phyloP scores from a whole-genome alignment of 1,140 invertebrate genomes.

The Coenobita brevimanus region DNA sequence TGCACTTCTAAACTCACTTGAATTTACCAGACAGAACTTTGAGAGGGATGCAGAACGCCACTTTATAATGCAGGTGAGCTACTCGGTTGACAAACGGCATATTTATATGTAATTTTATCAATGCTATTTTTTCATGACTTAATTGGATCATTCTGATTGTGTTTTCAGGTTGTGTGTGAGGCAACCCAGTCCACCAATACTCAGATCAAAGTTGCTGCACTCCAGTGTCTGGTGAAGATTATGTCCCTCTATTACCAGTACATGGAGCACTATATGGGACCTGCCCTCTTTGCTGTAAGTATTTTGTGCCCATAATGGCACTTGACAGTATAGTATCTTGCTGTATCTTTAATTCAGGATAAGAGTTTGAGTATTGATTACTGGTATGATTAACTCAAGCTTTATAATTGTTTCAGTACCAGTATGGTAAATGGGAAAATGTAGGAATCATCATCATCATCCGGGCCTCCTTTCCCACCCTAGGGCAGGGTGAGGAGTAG shows the following conservation, averaged over 20 bases:
- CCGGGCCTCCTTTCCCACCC: too few species aligned
- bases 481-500: too few species aligned
- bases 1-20: constrained; percentile 97
- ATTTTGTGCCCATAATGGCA: too few species aligned
- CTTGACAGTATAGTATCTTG: too few species aligned
- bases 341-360: too few species aligned
- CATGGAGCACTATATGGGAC: constrained; percentile 99
- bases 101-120: background rate
- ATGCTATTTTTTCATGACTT: too few species aligned
- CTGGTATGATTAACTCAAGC: too few species aligned
- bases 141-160: too few species aligned
- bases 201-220: constrained; percentile 93
- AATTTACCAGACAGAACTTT: constrained; percentile 99
- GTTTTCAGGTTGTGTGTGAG: constrained; percentile 82
- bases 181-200: constrained; percentile 84
- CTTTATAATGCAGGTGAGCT: constrained; percentile 97
- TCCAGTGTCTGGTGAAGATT: constrained; percentile 99
- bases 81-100: background rate
- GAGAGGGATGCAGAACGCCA: constrained; percentile 97
- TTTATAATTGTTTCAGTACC: too few species aligned
- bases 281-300: constrained; percentile 94
- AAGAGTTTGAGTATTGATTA: too few species aligned
- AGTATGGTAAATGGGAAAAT: too few species aligned
- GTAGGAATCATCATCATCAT: too few species aligned
- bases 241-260: constrained; percentile 99